Base-by-base conservation (phyloP, 2,888 invertebrate species). In the Microchrysa polita region DNA sequence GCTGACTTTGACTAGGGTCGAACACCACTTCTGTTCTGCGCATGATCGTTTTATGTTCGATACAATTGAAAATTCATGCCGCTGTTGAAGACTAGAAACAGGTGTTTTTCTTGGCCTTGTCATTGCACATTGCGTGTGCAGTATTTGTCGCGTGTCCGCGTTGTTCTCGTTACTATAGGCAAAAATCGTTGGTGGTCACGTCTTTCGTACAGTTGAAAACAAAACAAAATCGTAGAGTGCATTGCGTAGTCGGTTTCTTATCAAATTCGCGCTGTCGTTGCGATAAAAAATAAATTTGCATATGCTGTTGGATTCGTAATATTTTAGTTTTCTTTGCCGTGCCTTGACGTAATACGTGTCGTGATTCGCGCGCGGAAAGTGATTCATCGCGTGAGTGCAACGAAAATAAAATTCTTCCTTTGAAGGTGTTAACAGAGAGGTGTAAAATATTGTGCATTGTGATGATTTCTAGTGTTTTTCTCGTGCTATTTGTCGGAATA, bases 61-160 rank as follows among this genome's bases (percentile, higher is more conserved):
- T 40, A 61, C 16, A 18, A 48, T 7, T 48, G 48, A 48, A 48
- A 48, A 48, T n/a, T n/a, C 12, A 61, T 34, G 60, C 16, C 61
- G 42, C 34, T n/a, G 60, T 60, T 40, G 42, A 18, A 40, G 20
- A 7, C 16, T 7, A 34, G 14, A 40, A 61, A 61, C 61, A 61
- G 61, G 61, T 61, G 61, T 61, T 61, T 34, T n/a, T n/a, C n/a
- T n/a, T 40, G 42, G n/a, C 61, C n/a, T 61, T 61, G 61, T 61
- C 16, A 61, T 34, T 40, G 34, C 18, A 18, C 16, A 61, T 34
- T 40, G 34, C 18, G 42, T 61, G 18, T 61, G 40, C 40, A 10
- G 10, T 16, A 18, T 61, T 40, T 40, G 40, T 61, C 55, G 18
- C 27, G 27, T 34, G 22, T 55, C 55, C 18, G 55, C 18, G 34